Conservation (phyloP, 1,140 invertebrate species). For the Pseudomyrmex flavicornis region DNA sequence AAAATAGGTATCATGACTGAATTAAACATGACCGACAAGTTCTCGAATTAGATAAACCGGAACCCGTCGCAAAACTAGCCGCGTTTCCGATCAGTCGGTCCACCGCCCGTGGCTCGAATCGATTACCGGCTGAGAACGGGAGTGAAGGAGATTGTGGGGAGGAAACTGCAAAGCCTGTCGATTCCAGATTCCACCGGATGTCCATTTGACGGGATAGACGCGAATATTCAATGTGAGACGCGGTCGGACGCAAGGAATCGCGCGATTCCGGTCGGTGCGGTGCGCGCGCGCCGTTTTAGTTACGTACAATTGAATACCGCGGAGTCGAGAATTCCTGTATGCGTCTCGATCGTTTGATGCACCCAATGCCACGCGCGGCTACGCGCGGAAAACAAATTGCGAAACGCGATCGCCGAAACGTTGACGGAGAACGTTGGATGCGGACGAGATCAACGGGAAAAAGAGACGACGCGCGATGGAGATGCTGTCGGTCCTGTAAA, state of each 20-base stretch:
- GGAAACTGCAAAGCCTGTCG: constrained; percentile 59
- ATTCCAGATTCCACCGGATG: constrained; percentile 64
- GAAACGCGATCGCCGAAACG: constrained; percentile 59
- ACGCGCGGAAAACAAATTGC: constrained; percentile 69
- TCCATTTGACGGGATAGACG: constrained; percentile 62
- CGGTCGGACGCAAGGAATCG: constrained; percentile 61
- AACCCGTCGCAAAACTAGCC: constrained; percentile 30
- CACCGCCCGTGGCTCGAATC: constrained; percentile 55
- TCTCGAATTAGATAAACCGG: constrained; percentile 56
- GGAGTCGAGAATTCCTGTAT: not conserved
- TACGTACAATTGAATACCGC: constrained; percentile 21
- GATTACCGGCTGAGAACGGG: constrained; percentile 58
- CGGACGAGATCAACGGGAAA: constrained; percentile 49
- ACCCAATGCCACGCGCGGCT: constrained; percentile 26
- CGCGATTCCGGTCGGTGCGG: constrained; percentile 31
- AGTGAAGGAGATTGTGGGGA: not conserved
- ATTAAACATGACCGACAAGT: constrained; percentile 70
- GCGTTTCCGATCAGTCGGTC: constrained; percentile 35
- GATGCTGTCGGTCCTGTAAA: constrained; percentile 46
- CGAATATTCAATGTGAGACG: constrained; percentile 63
- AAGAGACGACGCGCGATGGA: constrained; percentile 17
- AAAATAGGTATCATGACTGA: constrained; percentile 60
- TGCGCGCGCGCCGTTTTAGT: constrained; percentile 27
- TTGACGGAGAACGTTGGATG: constrained; percentile 1
- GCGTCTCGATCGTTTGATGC: constrained; percentile 52